Percentiles rank a stretch among this genome's conserved stretches.
phyloP scores from a whole-genome alignment of 64 coral and sea anemone genomes.

The Catalaphyllia jardinei region DNA sequence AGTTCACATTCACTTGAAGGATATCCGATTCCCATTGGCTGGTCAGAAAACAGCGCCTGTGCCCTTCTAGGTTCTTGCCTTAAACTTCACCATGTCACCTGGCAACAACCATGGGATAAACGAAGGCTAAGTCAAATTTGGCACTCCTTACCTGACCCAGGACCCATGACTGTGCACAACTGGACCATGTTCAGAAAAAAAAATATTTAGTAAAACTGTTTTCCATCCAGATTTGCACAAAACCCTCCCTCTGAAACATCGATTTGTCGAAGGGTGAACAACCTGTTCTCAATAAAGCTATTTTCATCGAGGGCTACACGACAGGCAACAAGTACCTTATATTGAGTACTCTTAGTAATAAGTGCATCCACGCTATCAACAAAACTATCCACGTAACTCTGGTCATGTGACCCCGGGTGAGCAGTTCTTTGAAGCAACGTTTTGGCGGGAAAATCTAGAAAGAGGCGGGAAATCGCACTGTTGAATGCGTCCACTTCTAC shows the following conservation, averaged over 20 bases:
- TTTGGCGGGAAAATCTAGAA: conserved; percentile 13
- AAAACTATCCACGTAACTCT: conserved; percentile 6
- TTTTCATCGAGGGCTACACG: conserved; percentile 72
- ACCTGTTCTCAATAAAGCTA: conserved; percentile 77
- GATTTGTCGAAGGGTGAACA: conserved; percentile 22
- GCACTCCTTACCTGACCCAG: too few relatives aligned
- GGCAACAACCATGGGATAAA: too few relatives aligned
- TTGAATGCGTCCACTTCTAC: conserved; percentile 50
- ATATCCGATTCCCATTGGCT: too few relatives aligned
- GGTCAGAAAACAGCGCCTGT: too few relatives aligned
- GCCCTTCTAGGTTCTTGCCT: too few relatives aligned
- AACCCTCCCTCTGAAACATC: neutral
- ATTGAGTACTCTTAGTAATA: conserved; percentile 26
- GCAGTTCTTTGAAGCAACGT: neutral
- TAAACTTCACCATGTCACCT: too few relatives aligned
- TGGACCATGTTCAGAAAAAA: neutral
- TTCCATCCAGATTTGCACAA: neutral
- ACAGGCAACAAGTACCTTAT: conserved; percentile 24
- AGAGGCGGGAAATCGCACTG: conserved; percentile 7
- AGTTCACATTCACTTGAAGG: too few relatives aligned
- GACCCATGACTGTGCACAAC: too few relatives aligned
- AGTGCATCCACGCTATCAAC: neutral
- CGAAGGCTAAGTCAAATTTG: too few relatives aligned
- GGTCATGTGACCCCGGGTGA: neutral
- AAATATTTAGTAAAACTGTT: neutral